Evolutionary conservation across 2,888 invertebrate species (phyloP).

Genomic region (Danaus chrysippus): DNA sequence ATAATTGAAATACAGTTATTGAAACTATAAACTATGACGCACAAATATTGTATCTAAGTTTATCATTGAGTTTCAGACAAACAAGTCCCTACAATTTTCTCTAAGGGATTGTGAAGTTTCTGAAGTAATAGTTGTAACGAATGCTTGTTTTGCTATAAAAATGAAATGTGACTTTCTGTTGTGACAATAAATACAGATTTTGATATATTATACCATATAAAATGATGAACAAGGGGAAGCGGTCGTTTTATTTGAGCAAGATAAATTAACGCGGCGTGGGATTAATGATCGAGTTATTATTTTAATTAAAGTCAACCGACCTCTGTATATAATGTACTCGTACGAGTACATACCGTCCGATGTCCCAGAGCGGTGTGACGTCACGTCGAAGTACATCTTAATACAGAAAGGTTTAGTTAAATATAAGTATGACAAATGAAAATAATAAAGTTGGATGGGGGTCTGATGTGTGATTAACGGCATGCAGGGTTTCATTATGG

Average conservation of each 20-base stretch:
- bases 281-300: no score
- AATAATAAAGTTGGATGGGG: slow-evolving; percentile 34
- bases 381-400: neutral
- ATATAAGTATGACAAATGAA: slow-evolving; percentile 8
- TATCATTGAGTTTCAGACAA: neutral
- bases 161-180: neutral
- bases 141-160: neutral
- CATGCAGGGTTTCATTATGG: slow-evolving; percentile 64
- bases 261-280: no score
- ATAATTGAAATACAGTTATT: neutral
- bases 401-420: slow-evolving; percentile 3
- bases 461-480: slow-evolving; percentile 44
- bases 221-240: no score
- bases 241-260: no score
- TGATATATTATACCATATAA: no score
- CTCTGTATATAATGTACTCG: no score
- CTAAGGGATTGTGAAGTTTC: neutral
- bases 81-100: neutral
- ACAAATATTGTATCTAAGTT: neutral
- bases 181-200: neutral
- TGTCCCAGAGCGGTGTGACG: no score
- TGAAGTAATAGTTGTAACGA: neutral
- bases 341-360: no score
- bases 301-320: no score
- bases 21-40: neutral